phyloP scores from a whole-genome alignment of 2,888 invertebrate genomes.

The Julus scandinavius region DNA sequence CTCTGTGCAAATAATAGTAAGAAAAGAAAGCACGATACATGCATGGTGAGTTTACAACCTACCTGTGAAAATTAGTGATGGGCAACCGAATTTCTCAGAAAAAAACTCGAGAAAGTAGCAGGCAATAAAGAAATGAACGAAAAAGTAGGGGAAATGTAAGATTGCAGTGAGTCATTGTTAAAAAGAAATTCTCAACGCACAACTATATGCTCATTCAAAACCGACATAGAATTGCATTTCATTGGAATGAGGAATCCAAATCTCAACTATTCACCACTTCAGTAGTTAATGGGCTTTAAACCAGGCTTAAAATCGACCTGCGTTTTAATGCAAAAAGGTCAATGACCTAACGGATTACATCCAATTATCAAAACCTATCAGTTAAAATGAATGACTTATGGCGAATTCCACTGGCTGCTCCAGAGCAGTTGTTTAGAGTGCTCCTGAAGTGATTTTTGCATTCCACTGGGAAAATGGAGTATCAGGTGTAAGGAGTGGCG shows the following conservation, averaged over 20 bases:
- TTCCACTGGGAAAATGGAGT: no score
- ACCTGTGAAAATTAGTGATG: constrained; percentile 50
- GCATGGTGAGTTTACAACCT: background rate
- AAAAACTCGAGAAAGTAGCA: constrained; percentile 49
- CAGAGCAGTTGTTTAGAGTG: no score
- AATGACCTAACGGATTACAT: background rate
- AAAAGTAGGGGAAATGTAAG: constrained; percentile 22
- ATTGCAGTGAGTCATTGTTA: constrained; percentile 36
- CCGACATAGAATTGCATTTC: background rate
- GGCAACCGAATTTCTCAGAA: constrained; percentile 49
- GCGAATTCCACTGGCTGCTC: no score
- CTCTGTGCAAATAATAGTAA: background rate
- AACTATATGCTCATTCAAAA: background rate
- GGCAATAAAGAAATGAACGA: constrained; percentile 43
- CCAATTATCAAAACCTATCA: background rate
- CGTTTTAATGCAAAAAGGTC: background rate
- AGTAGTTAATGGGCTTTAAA: no score
- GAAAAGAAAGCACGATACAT: background rate
- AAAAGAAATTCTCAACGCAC: background rate
- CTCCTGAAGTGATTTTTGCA: no score
- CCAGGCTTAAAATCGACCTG: no score
- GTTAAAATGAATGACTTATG: background rate
- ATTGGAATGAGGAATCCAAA: background rate
- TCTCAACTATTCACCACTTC: no score
- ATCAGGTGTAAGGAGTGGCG: no score